A percentile compares a stretch with the other conserved stretches of the same genome.
These are phyloP conservation scores for Erpetoichthys calabaricus DNA, from an alignment of 2,797 vertebrate species.

Conservation along the genomic window DNA sequence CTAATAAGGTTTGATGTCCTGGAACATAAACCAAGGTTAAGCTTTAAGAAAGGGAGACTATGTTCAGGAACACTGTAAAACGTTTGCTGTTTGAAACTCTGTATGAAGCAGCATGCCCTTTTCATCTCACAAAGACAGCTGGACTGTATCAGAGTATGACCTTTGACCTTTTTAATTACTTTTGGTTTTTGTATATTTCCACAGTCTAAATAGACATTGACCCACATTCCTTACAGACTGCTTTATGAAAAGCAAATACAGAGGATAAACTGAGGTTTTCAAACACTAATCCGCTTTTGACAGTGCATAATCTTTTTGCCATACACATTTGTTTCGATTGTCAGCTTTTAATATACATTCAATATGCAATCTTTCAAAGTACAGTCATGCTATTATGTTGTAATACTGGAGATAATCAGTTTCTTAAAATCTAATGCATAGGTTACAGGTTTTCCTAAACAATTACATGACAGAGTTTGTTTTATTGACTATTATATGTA, in stretches of 20 bases:
- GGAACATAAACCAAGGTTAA: too few relatives aligned
- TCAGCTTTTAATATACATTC: conserved; percentile 22
- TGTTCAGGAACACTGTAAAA: too few relatives aligned
- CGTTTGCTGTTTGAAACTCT: too few relatives aligned
- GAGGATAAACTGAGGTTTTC: conserved; percentile 21
- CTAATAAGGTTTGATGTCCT: too few relatives aligned
- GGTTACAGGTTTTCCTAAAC: background rate
- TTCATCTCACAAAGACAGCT: too few relatives aligned
- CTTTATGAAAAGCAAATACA: conserved; percentile 17
- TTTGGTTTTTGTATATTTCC: conserved; percentile 1
- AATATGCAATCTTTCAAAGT: conserved; percentile 11
- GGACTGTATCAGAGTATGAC: too few relatives aligned
- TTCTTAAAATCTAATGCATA: background rate
- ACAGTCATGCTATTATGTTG: conserved; percentile 11
- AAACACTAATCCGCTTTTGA: conserved; percentile 22
- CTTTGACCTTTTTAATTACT: background rate
- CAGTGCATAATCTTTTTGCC: conserved; percentile 19
- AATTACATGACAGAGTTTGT: too few relatives aligned
- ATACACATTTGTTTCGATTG: conserved; percentile 18
- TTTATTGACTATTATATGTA: too few relatives aligned
- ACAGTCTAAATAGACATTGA: conserved; percentile 17
- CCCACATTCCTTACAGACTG: conserved; percentile 16
- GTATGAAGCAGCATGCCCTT: too few relatives aligned
- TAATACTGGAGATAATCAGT: background rate
- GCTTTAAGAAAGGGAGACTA: too few relatives aligned